Conservation (phyloP, 2,797 vertebrate genomes). For the Schizopygopsis pylzovi region DNA sequence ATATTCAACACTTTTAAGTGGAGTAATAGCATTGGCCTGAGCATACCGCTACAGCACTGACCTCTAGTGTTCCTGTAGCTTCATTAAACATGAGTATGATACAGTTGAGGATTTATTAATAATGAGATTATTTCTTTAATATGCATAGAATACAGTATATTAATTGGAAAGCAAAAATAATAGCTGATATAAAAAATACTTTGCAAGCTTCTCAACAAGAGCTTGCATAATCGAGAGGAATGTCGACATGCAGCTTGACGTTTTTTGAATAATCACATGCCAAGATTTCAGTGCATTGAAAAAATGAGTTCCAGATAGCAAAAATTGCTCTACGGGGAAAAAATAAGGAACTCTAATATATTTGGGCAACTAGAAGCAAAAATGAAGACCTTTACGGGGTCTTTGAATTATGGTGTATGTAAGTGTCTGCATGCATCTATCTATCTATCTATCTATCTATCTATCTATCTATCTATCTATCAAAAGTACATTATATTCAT, state of each 20-base stretch:
- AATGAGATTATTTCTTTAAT: not conserved
- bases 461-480: too few relatives aligned
- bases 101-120: not conserved
- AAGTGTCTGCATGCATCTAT: too few relatives aligned
- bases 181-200: not conserved
- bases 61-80: slow-evolving; percentile 29
- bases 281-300: not conserved
- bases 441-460: too few relatives aligned
- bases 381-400: not conserved
- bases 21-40: not conserved
- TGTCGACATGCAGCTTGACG: not conserved
- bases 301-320: not conserved
- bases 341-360: not conserved
- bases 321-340: not conserved
- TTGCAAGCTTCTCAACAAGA: not conserved
- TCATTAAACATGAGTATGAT: not conserved
- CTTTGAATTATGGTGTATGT: not conserved
- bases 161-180: not conserved
- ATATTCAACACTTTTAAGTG: not conserved
- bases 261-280: not conserved
- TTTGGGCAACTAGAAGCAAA: not conserved
- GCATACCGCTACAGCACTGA: slow-evolving; percentile 23
- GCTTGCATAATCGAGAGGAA: not conserved
- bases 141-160: not conserved
- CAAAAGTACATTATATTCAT: not conserved